phyloP scores from a whole-genome alignment of 2,888 invertebrate species.

The Athrips mouffetella region DNA sequence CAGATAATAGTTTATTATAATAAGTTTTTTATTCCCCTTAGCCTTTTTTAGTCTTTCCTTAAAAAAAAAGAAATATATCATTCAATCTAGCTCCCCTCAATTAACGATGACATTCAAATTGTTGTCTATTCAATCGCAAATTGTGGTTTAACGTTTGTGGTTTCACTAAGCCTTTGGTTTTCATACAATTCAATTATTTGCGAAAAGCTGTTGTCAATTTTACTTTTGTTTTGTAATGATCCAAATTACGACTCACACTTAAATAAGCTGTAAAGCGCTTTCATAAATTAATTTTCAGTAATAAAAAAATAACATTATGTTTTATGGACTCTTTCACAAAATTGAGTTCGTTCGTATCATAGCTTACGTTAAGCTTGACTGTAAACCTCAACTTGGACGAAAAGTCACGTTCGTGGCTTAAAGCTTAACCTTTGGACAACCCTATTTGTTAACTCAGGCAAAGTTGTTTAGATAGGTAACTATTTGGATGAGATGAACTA shows the following conservation, averaged over 20 bases:
- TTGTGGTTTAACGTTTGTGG: constrained; percentile 1
- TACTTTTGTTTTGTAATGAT: too few relatives aligned
- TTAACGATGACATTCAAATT: constrained; percentile 4
- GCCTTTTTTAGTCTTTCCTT: too few relatives aligned
- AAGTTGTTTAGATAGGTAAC: too few relatives aligned
- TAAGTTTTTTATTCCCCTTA: too few relatives aligned
- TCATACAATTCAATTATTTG: background rate
- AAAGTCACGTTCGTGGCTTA: background rate
- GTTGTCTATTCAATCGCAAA: background rate
- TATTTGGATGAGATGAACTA: background rate
- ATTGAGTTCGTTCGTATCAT: background rate
- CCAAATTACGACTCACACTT: too few relatives aligned
- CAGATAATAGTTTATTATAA: too few relatives aligned
- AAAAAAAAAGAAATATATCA: too few relatives aligned
- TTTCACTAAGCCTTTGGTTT: constrained; percentile 3
- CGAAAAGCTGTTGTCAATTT: too few relatives aligned
- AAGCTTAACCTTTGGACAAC: background rate
- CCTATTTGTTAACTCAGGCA: too few relatives aligned
- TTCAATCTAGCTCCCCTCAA: background rate
- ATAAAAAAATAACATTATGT: too few relatives aligned
- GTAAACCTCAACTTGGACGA: background rate
- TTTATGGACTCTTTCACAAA: background rate
- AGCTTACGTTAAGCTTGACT: background rate
- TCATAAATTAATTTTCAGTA: too few relatives aligned
- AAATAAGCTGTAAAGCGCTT: too few relatives aligned